phyloP scores from a whole-genome alignment of 1,140 invertebrate genomes.

The Hyles euphorbiae region DNA sequence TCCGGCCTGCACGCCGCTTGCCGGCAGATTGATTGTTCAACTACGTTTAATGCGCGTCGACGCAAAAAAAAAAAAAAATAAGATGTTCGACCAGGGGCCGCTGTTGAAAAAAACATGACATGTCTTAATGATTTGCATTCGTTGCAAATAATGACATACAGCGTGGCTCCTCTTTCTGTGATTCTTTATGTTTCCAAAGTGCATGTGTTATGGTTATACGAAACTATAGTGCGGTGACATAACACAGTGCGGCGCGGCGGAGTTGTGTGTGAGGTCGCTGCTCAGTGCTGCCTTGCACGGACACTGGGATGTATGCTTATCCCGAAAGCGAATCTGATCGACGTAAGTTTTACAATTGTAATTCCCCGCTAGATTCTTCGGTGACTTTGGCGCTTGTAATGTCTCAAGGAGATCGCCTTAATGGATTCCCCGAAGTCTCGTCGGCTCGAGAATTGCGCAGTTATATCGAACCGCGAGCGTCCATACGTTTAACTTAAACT shows the following conservation, averaged over 20 bases:
- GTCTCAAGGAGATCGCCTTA: conserved; percentile 50
- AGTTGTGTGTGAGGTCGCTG: too few relatives aligned
- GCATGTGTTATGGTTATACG: too few relatives aligned
- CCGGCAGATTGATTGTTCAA: conserved; percentile 29
- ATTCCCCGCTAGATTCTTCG: conserved; percentile 13
- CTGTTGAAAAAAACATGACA: conserved; percentile 4
- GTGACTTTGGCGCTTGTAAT: conserved; percentile 27
- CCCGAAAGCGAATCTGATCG: conserved; percentile 32
- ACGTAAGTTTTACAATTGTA: conserved; percentile 38
- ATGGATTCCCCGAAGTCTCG: conserved; percentile 49
- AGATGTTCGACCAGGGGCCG: conserved; percentile 11
- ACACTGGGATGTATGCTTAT: conserved; percentile 41
- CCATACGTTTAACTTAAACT: conserved; percentile 40
- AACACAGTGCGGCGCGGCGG: too few relatives aligned
- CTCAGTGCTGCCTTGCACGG: too few relatives aligned
- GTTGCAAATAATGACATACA: too few relatives aligned
- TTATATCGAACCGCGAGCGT: conserved; percentile 34
- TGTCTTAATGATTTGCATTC: neutral
- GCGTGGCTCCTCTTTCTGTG: too few relatives aligned
- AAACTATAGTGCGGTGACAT: too few relatives aligned
- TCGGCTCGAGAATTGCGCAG: conserved; percentile 50
- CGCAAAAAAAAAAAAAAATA: conserved; percentile 37
- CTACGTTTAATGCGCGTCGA: conserved; percentile 27
- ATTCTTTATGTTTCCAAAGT: too few relatives aligned
- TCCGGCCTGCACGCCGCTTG: conserved; percentile 21